phyloP scores from a whole-genome alignment of 2,113 vertebrate genomes.

The Equus przewalskii region DNA sequence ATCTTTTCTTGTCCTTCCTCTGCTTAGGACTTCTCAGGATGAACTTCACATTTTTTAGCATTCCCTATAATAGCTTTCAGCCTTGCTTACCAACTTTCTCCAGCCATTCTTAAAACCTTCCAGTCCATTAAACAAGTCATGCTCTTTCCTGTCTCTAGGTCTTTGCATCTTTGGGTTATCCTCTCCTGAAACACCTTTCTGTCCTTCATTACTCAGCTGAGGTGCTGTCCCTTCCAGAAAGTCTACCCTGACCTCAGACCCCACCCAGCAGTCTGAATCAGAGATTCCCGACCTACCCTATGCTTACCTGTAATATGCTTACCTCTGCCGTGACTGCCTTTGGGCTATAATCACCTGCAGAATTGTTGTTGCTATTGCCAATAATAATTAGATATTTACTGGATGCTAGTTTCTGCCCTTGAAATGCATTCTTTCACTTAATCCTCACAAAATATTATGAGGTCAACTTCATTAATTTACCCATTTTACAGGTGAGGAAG shows the following conservation, averaged over 20 bases:
- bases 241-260: not conserved
- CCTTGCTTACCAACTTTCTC: not conserved
- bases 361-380: not conserved
- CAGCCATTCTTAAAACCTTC: not conserved
- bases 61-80: not conserved
- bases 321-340: not conserved
- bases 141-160: not conserved
- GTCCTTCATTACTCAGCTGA: not conserved
- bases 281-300: not conserved
- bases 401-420: not conserved
- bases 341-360: not conserved
- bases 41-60: not conserved
- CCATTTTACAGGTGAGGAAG: not conserved
- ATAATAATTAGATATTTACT: not conserved
- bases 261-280: not conserved
- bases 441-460: not conserved
- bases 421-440: not conserved
- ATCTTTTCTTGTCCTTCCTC: not conserved
- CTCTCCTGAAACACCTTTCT: not conserved
- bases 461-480: not conserved
- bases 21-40: not conserved
- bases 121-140: not conserved
- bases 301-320: accelerated
- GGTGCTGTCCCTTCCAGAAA: not conserved
- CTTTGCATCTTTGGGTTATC: not conserved